Percentiles rank a stretch among this genome's conserved stretches.
phyloP scores from a whole-genome alignment of 2,113 vertebrate genomes.

The Sinocyclocheilus anophthalmus region DNA sequence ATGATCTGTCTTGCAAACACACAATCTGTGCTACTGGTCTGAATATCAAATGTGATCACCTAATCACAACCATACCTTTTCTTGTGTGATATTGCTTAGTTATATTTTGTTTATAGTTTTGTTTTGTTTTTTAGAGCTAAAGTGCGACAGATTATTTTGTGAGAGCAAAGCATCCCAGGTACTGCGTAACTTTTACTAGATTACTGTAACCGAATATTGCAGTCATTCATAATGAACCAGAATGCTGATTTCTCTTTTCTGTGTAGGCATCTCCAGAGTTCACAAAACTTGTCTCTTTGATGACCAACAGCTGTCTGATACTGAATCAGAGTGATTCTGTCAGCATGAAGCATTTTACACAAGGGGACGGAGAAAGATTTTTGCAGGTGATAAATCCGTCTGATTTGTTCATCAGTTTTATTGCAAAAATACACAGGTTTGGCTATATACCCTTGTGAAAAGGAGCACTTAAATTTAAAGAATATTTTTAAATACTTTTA shows the following conservation, averaged over 20 bases:
- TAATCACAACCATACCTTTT: not conserved
- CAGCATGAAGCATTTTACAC: not conserved
- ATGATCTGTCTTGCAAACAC: not conserved
- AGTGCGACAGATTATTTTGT: conserved; percentile 55
- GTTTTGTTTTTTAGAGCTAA: conserved; percentile 56
- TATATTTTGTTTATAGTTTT: conserved; percentile 23
- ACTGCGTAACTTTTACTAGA: not conserved
- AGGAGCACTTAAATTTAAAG: not conserved
- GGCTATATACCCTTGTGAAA: not conserved
- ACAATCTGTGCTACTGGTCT: not conserved
- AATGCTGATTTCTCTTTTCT: not conserved
- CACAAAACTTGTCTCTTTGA: not conserved
- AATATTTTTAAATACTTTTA: not conserved
- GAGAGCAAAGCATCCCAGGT: conserved; percentile 50
- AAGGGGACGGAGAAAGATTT: conserved; percentile 33
- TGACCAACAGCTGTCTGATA: conserved; percentile 50
- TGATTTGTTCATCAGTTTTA: not conserved
- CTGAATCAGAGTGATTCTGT: conserved; percentile 34
- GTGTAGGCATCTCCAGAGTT: conserved; percentile 37
- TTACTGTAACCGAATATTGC: not conserved
- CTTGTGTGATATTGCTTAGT: not conserved
- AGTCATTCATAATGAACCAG: not conserved
- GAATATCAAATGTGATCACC: not conserved
- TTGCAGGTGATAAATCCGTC: conserved; percentile 58
- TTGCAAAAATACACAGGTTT: not conserved